Evolutionary conservation across 2,113 vertebrate species (phyloP).

Genomic region (Acanthochromis polyacanthus): DNA sequence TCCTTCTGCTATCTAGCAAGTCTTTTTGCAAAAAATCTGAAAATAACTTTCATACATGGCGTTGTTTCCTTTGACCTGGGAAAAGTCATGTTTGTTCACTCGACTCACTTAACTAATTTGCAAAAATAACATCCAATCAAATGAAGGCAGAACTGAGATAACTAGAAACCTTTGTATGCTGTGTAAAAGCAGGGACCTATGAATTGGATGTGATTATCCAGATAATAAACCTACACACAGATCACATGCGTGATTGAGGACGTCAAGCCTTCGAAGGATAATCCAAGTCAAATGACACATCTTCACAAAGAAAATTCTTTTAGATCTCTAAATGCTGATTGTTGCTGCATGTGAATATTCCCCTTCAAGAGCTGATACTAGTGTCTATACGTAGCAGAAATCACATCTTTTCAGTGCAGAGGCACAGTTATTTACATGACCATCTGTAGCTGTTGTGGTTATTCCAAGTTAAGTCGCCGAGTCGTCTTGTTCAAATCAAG

Average conservation of each 20-base stretch:
- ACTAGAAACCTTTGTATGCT: too few species aligned
- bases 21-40: background rate
- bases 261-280: background rate
- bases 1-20: background rate
- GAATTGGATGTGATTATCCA: background rate
- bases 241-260: slow-evolving; percentile 1
- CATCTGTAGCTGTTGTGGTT: background rate
- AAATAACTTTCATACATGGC: background rate
- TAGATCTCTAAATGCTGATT: background rate
- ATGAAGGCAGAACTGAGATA: too few species aligned
- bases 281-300: background rate
- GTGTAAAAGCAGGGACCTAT: background rate
- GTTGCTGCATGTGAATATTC: background rate
- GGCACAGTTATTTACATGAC: background rate
- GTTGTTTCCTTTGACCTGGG: background rate
- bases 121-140: too few species aligned
- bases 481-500: background rate
- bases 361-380: background rate
- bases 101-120: background rate
- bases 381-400: background rate
- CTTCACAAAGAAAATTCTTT: background rate
- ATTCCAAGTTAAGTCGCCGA: background rate
- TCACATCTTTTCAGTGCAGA: background rate
- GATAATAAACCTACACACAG: background rate
- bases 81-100: background rate